Base-by-base conservation (phyloP, 2,797 vertebrate species). In the Allobates femoralis region DNA sequence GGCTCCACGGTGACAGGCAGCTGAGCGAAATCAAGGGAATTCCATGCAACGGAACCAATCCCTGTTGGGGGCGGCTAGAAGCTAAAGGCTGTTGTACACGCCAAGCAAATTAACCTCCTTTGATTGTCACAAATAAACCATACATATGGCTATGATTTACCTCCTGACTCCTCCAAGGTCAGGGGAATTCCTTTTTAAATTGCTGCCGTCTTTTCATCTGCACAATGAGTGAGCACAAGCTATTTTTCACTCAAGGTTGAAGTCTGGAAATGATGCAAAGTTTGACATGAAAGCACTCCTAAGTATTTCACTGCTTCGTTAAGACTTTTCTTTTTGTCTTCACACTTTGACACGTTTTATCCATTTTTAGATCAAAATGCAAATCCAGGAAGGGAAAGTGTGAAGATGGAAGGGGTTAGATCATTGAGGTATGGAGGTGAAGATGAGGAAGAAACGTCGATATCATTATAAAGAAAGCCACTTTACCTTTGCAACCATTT, bases 21-120 rank as follows among this genome's bases (percentile, higher is more conserved):
- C 81, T 76, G 64, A 84, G 86, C 64, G 84, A 83, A 83, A 58
- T 30, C 73, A 62, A 60, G 77, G 41, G 86, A 88, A 62, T 84
- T 53, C 50, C 50, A 53, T 76, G 7, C 62, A 85, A 50, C 28
- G 8, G 23, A 88, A 81, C 79, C 55, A 56, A 32, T 56, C 73
- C 82, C 50, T 30, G 23, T 19, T 81, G 77, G 69, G 53, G 53
- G 21, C 56, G 64, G 6, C 77, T 46, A 56, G 53, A 62, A 79
- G 69, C 51, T 76, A 30, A 88, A 76, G 58, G 82, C 82, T 74
- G 55, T 66, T 67, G 76, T 62, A 58, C 50, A 84, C 78, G 84
- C 86, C 79, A 85, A 85, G 77, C 67, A 81, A 80, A 79, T 87
- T 82, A 87, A 84, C 76, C 67, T 75, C 64, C 82, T 75, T 62